Conservation (phyloP, 2,113 vertebrate genomes). For the Uria lomvia region DNA sequence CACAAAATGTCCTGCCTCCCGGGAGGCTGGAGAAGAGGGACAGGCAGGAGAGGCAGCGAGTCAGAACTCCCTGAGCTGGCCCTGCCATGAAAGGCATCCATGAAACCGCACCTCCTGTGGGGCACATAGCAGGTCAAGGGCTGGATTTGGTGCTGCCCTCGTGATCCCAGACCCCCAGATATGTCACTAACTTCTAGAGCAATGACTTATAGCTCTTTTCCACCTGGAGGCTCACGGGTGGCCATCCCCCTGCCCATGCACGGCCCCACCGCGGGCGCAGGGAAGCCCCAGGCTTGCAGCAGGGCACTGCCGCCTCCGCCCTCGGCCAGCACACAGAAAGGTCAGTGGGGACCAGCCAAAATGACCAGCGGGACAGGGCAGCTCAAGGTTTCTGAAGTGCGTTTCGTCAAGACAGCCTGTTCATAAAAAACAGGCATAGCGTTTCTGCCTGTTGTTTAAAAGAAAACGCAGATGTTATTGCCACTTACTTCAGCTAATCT, state of each 20-base stretch:
- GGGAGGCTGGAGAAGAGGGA: neutral
- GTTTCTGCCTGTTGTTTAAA: neutral
- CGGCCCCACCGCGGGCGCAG: fast-evolving
- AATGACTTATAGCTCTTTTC: neutral
- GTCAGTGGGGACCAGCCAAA: neutral
- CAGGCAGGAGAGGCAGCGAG: neutral
- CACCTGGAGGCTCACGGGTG: neutral
- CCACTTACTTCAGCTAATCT: neutral
- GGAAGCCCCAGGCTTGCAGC: neutral
- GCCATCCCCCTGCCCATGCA: too few species aligned
- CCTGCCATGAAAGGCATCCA: fast-evolving
- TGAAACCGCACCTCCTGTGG: neutral
- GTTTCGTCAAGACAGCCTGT: neutral
- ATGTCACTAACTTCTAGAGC: fast-evolving
- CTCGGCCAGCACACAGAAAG: neutral
- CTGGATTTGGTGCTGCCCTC: neutral
- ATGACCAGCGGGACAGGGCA: neutral
- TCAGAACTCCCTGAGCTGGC: neutral
- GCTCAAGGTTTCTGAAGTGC: neutral
- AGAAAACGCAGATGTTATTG: neutral
- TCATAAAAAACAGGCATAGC: neutral
- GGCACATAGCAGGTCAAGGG: neutral
- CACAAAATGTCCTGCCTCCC: neutral
- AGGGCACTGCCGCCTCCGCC: neutral
- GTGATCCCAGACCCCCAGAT: neutral